Base-by-base conservation (phyloP, 2,888 invertebrate genomes). In the Pemphredon lugubris region DNA sequence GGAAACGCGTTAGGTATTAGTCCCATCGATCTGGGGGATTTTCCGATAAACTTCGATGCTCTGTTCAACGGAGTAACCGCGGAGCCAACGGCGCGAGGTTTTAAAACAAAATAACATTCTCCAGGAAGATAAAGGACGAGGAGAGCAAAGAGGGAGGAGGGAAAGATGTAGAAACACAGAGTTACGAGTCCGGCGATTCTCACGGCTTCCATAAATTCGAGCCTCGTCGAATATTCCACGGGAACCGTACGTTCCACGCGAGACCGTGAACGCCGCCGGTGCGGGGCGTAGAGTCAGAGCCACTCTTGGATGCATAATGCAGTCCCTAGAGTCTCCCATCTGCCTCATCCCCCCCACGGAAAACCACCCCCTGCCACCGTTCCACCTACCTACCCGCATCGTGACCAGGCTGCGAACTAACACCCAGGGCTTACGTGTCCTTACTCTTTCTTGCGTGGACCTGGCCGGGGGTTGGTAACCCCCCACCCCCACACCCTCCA, bases 221-320 rank as follows among this genome's bases (percentile, higher is more conserved):
- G 68, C 63, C 47, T 47, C 60, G 72, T 78, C 69, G 79, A 78
- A 78, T 78, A 78, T 78, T 78, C 75, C 57, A 66, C 42, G 65
- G 44, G 37, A 71, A 65, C 53, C 53, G 59, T 65, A 47, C 58
- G 47, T 21, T 16, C 51, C 53, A 47, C 57, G 61, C 72, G 54
- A 40, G 55, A 50, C 67, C 59, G 67, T 64, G 66, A n/a, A n/a
- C n/a, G n/a, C n/a, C 78, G 67, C 20, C 40, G 64, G 20, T 18
- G 39, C 45, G 39, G 13, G 18, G 42, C 44, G 58, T 26, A 68
- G 75, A 77, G 67, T 63, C 58, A 75, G n/a, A n/a, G 76, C 77
- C 77, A 79, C 79, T 84, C 81, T 75, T 71, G 78, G 83, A 87
- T 88, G 87, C 87, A 88, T 88, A 87, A 87, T 88, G 87, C 84